Percentiles rank a stretch among this genome's conserved stretches.
Evolutionary conservation across 2,113 vertebrate genomes (phyloP).

Genomic region (Labeo catla): DNA sequence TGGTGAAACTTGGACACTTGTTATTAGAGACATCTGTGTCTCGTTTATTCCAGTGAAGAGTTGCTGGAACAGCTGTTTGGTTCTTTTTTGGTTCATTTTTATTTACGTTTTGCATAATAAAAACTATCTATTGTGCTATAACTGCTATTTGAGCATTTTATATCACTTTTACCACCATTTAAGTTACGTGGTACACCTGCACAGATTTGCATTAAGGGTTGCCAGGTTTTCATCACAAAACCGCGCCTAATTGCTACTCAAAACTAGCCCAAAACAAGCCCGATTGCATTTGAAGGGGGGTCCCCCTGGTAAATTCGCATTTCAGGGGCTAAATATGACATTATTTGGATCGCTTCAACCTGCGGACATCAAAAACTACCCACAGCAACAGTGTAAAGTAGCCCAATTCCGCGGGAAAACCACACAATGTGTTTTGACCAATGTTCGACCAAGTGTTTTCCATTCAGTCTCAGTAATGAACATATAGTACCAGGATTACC

Average conservation of each 20-base stretch:
- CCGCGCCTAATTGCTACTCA: too few species aligned
- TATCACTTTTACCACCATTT: too few species aligned
- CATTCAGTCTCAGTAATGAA: neutral
- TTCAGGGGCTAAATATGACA: too few species aligned
- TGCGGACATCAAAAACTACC: too few species aligned
- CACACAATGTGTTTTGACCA: neutral
- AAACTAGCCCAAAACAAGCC: too few species aligned
- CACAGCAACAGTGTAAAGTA: too few species aligned
- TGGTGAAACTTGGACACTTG: slow-evolving; percentile 2
- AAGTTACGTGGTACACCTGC: neutral
- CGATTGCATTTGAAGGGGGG: too few species aligned
- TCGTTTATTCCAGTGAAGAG: neutral
- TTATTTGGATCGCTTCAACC: too few species aligned
- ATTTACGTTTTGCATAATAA: neutral
- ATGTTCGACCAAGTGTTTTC: neutral
- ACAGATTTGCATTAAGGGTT: neutral
- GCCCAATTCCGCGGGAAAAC: too few species aligned
- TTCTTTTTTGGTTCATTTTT: neutral
- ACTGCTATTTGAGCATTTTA: neutral
- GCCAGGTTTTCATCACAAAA: too few species aligned
- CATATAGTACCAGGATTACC: neutral
- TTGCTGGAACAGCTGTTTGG: neutral
- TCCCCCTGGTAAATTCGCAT: too few species aligned
- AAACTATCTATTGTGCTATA: neutral
- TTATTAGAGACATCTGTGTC: slow-evolving; percentile 5